Evolutionary conservation across 2,888 invertebrate species (phyloP), one percentile per base, ranked within the genome.

Genomic region (Pogonocherus hispidulus): DNA sequence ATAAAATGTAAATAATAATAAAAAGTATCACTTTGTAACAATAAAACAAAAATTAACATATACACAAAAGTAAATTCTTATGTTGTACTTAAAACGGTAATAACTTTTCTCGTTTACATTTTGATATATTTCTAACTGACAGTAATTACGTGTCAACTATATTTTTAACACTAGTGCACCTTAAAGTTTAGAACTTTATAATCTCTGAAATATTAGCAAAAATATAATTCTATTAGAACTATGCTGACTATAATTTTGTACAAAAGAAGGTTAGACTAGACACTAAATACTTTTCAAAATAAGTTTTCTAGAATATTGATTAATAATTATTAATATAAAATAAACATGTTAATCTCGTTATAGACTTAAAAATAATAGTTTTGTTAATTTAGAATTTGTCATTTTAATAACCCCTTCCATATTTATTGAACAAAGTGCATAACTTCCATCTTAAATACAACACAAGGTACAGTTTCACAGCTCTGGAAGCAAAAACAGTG

Each of bases 21-120:
- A 80, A 78, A 81, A 81, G 81, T 84, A 84, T 84, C 84, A 84
- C 84, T 82, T 83, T 83, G 79, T 83, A 84, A 84, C 83, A 83
- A 83, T 81, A 81, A 82, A 82, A 80, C 80, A 82, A 78, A 82
- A 81, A 81, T 77, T 80, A 83, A 83, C 81, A 83, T 83, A 80
- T 82, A 83, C 82, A 83, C 81, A 82, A 76, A 76, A 74, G 69
- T 71, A 70, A 59, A 64, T 54, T 51, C 78, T 77, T 76, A 70
- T 76, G 76, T 74, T 76, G 76, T 73, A 77, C 73, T 74, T 71
- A 69, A 74, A 74, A 73, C 59, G 18, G 18, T 14, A 57, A 14
- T 23, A 23, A 16, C 9, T 22, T 19, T 52, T 51, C 56, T 63
- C 41, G 14, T 37, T 16, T 35, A 19, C 6, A 49, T 51, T 23